A percentile compares a stretch with the other conserved stretches of the same genome.
Conservation (phyloP, 92 coral and sea anemone species). For the Paragorgia papillata region DNA sequence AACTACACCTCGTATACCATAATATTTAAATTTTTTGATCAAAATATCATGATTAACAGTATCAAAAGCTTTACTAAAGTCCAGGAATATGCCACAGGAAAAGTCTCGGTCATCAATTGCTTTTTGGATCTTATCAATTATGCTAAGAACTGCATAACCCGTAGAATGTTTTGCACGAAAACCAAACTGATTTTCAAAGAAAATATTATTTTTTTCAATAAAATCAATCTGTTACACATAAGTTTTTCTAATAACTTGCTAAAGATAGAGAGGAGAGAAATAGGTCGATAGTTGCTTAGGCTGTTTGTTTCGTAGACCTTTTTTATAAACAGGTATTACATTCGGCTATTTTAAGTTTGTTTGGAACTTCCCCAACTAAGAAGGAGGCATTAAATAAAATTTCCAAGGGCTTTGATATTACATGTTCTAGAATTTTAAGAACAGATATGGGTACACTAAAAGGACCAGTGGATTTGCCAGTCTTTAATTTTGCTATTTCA, state of each 20-base stretch:
- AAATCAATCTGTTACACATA: slow-evolving; percentile 8
- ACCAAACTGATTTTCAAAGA: slow-evolving; percentile 26
- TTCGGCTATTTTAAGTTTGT: too few relatives aligned
- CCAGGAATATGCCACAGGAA: slow-evolving; percentile 5
- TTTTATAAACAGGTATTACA: slow-evolving; percentile 16
- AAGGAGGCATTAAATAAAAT: slow-evolving; percentile 54
- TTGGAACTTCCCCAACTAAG: slow-evolving; percentile 45
- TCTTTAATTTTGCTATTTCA: slow-evolving; percentile 37
- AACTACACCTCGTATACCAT: slow-evolving; percentile 6
- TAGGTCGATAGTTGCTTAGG: not conserved
- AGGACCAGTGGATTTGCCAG: slow-evolving; percentile 34
- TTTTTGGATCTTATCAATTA: too few relatives aligned
- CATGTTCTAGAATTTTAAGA: slow-evolving; percentile 41
- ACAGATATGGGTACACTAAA: slow-evolving; percentile 14
- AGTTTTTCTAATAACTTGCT: not conserved
- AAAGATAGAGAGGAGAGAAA: not conserved
- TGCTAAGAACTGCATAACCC: slow-evolving; percentile 23
- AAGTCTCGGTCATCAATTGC: slow-evolving; percentile 15
- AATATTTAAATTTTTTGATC: not conserved
- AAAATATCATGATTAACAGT: slow-evolving; percentile 8
- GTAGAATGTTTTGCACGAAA: slow-evolving; percentile 22
- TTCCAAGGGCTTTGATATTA: slow-evolving; percentile 60
- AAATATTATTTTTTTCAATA: slow-evolving; percentile 4
- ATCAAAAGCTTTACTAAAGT: slow-evolving; percentile 5
- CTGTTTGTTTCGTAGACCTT: not conserved